Evolutionary conservation across 2,888 invertebrate genomes (phyloP).

Genomic region (Stenodema calcarata): DNA sequence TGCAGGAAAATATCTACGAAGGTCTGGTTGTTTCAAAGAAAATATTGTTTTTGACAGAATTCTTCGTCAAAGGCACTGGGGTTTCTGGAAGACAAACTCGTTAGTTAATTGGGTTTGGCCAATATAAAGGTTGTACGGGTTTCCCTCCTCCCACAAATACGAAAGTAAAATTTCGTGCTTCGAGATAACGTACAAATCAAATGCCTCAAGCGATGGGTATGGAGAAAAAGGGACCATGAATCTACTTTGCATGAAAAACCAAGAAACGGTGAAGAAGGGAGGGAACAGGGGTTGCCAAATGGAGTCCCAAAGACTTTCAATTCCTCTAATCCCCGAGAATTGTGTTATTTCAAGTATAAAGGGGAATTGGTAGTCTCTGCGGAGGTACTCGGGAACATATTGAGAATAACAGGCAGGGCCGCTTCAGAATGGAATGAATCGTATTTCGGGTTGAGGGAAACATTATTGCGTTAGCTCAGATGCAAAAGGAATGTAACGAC

Average conservation of each 20-base stretch:
- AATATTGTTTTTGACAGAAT: too few species aligned
- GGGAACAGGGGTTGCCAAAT: neutral
- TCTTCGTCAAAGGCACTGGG: neutral
- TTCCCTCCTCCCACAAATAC: neutral
- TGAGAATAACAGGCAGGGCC: slow-evolving; percentile 31
- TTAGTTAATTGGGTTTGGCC: neutral
- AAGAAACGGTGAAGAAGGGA: neutral
- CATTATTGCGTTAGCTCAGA: slow-evolving; percentile 34
- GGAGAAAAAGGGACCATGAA: neutral
- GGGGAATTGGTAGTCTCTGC: slow-evolving; percentile 36
- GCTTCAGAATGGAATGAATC: slow-evolving; percentile 14
- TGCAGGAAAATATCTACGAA: too few species aligned
- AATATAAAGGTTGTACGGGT: neutral
- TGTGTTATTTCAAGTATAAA: slow-evolving; percentile 37
- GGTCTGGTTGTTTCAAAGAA: too few species aligned
- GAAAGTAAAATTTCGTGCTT: neutral
- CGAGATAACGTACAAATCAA: neutral
- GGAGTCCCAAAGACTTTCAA: slow-evolving; percentile 30
- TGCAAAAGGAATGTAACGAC: slow-evolving; percentile 20
- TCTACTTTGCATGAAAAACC: slow-evolving; percentile 15
- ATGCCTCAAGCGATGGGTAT: slow-evolving; percentile 7
- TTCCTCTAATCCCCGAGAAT: slow-evolving; percentile 35
- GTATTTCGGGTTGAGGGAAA: neutral
- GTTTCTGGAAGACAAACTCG: neutral
- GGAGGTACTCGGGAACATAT: slow-evolving; percentile 28